Conservation (phyloP, 1,140 invertebrate species). For the Drosophila obscura region DNA sequence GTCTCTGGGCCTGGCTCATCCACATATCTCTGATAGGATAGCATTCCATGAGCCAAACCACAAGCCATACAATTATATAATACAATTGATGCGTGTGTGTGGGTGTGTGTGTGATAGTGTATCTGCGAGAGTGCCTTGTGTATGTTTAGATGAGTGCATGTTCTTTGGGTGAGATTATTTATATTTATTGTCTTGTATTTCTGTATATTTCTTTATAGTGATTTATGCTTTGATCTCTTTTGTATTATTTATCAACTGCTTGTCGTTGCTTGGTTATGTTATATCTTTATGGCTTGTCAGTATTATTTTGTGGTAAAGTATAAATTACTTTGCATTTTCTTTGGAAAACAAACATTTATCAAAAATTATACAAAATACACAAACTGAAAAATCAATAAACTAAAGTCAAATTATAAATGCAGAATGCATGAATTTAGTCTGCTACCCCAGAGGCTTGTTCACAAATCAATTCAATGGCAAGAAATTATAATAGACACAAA, state of each 20-base stretch:
- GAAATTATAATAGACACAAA: slow-evolving; percentile 38
- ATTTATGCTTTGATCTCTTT: slow-evolving; percentile 71
- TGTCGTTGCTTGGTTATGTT: slow-evolving; percentile 63
- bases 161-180: slow-evolving; percentile 40
- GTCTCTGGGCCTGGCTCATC: slow-evolving; percentile 1
- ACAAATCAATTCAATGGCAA: slow-evolving; percentile 45
- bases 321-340: slow-evolving; percentile 64
- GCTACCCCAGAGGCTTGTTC: slow-evolving; percentile 77
- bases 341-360: slow-evolving; percentile 54
- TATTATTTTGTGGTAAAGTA: slow-evolving; percentile 74
- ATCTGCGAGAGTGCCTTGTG: slow-evolving; percentile 28
- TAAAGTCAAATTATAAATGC: slow-evolving; percentile 52
- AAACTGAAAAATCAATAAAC: slow-evolving; percentile 51
- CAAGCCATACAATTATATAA: slow-evolving; percentile 26
- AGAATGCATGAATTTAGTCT: slow-evolving; percentile 81
- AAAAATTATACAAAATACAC: slow-evolving; percentile 62
- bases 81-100: slow-evolving; percentile 32
- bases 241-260: slow-evolving; percentile 68
- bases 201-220: slow-evolving; percentile 65
- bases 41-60: slow-evolving; percentile 21
- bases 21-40: slow-evolving; percentile 12
- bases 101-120: slow-evolving; percentile 14
- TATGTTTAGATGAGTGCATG: slow-evolving; percentile 51
- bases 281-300: slow-evolving; percentile 69
- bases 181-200: slow-evolving; percentile 57